Percentiles rank a stretch among this genome's conserved stretches.
Conservation (phyloP, 2,888 invertebrate species). For the Euzetes globulus region DNA sequence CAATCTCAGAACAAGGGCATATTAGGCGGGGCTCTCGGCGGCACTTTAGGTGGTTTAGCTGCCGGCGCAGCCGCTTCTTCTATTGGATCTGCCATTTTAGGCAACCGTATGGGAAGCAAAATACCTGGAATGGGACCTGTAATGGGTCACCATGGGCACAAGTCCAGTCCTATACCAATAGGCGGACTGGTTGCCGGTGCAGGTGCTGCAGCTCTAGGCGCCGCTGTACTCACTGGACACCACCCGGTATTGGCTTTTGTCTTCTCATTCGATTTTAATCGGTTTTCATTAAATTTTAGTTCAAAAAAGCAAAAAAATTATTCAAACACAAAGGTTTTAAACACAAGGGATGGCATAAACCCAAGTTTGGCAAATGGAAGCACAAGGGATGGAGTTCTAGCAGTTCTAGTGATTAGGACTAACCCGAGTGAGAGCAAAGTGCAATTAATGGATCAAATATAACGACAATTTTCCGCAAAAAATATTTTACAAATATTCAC, state of each 20-base stretch:
- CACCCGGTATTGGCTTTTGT: constrained; percentile 35
- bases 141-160: background rate
- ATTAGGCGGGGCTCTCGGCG: constrained; percentile 30
- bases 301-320: constrained; percentile 40
- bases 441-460: too few species aligned
- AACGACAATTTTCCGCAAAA: too few species aligned
- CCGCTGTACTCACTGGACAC: constrained; percentile 39
- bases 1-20: constrained; percentile 14
- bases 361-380: constrained; percentile 34
- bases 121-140: background rate
- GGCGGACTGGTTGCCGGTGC: constrained; percentile 37
- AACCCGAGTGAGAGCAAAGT: background rate
- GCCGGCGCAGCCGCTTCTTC: constrained; percentile 33
- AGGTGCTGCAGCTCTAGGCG: constrained; percentile 41
- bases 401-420: constrained; percentile 38
- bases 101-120: background rate
- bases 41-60: constrained; percentile 27
- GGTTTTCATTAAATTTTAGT: constrained; percentile 36
- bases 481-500: too few species aligned
- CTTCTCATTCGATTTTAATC: constrained; percentile 8
- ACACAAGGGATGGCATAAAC: constrained; percentile 30
- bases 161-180: constrained; percentile 35
- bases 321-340: constrained; percentile 39
- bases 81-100: constrained; percentile 31
- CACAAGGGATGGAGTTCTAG: constrained; percentile 40